Percentiles rank a stretch among this genome's conserved stretches.
phyloP scores from a whole-genome alignment of 2,113 vertebrate species.

The Pterocles gutturalis region DNA sequence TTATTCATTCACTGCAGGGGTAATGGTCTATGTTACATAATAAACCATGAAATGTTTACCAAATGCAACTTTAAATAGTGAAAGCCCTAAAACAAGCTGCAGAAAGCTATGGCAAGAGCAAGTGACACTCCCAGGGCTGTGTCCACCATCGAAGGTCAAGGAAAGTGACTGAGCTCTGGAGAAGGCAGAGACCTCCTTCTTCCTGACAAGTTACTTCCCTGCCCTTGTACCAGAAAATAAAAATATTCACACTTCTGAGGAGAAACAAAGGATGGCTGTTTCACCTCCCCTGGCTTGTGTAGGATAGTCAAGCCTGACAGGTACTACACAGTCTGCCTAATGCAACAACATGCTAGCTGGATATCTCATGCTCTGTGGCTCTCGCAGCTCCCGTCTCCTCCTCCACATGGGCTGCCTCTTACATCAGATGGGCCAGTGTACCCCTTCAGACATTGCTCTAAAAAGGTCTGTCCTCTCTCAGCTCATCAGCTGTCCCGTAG shows the following conservation, averaged over 20 bases:
- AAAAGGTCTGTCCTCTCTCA: neutral
- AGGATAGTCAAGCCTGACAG: neutral
- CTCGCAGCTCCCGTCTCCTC: neutral
- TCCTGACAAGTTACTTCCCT: neutral
- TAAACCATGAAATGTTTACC: neutral
- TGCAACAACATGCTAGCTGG: neutral
- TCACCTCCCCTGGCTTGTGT: neutral
- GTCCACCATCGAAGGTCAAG: rapidly evolving
- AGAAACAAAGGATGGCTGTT: neutral
- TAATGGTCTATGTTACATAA: neutral
- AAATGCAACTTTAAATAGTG: neutral
- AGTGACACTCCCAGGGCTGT: neutral
- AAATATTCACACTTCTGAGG: neutral
- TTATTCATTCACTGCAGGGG: slow-evolving; percentile 22
- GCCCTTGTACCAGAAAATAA: neutral
- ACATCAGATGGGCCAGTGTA: neutral
- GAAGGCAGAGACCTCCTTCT: neutral
- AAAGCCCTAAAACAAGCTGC: neutral
- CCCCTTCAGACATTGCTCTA: neutral
- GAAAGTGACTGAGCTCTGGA: neutral
- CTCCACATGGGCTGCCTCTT: neutral
- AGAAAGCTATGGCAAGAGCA: neutral
- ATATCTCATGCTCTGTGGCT: rapidly evolving
- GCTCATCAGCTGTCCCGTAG: neutral
- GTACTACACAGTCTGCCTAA: neutral